Base-by-base conservation (phyloP, 1,140 invertebrate species). In the Solen grandis region DNA sequence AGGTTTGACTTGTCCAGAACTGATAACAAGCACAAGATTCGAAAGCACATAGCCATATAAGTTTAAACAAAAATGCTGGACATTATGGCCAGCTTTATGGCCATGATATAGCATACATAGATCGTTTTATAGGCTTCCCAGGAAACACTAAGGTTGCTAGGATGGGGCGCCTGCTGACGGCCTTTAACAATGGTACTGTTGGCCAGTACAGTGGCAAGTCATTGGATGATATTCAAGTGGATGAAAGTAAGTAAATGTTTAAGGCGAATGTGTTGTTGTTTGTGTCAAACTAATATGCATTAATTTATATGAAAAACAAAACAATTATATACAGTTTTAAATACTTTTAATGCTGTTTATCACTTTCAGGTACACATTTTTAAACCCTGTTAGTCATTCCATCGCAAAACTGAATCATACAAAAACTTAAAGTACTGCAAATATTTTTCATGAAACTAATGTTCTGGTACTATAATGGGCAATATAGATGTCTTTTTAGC, bases 31-130 rank as follows among this genome's bases (percentile, higher is more conserved):
- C n/a, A 73, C 69, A 55, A 57, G 25, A 57, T 73, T 13, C 41
- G 54, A n/a, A 73, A 73, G 19, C 69, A 73, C 59, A 36, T 73
- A 22, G 69, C 69, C 13, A 73, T 31, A 73, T 73, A 4, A 59
- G 22, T 27, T 10, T 74, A 16, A 0, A 31, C 52, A 38, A 60
- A 31, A 31, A 73, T 22, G 55, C 3, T 73, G 13, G 54, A 73
- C 0, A n/a, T 59, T 0, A 57, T 73, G 35, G 69, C 69, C 0
- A 57, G 22, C 5, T 73, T 73, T 38, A 59, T 60, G 54, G 69
- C 0, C 52, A 60, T 36, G 69, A 57, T n/a, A 57, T 73, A 5
- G 5, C 5, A 27, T 73, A 8, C 69, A 73, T 29, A 57, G 54
- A 27, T 36, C 33, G 8, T 73, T 38, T 10, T 73, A 59, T 38